These are phyloP conservation scores for Euura saliciscinereae DNA, from an alignment of 1,140 invertebrate species.

Conservation along the genomic window DNA sequence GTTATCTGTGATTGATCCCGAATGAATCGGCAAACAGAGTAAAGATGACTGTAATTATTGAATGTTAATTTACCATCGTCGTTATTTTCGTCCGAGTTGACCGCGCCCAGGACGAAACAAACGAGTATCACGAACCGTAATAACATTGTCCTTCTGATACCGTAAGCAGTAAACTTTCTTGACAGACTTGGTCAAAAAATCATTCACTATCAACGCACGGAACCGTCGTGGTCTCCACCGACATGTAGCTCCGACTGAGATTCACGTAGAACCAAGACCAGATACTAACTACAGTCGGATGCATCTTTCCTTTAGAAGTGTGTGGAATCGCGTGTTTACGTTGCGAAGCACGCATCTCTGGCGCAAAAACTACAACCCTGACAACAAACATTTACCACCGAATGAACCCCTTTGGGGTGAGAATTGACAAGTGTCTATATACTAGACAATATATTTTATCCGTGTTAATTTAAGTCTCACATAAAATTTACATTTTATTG, in stretches of 20 bases:
- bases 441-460: no score
- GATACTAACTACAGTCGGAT: background rate
- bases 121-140: background rate
- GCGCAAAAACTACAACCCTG: background rate
- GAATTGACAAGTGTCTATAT: no score
- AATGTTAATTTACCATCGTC: background rate
- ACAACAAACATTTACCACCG: background rate
- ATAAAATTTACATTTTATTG: no score
- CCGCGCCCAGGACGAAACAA: background rate
- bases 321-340: background rate
- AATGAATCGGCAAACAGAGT: no score
- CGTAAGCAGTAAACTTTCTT: background rate
- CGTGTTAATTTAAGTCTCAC: no score
- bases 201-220: background rate
- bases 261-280: background rate
- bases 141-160: background rate
- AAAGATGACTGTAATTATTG: no score
- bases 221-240: background rate
- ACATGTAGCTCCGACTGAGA: constrained; percentile 3
- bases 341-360: background rate
- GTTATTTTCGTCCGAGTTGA: background rate
- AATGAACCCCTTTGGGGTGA: no score
- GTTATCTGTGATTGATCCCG: no score
- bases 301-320: background rate
- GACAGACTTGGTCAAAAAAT: background rate